phyloP scores from a whole-genome alignment of 2,797 vertebrate genomes.

The Gallirallus australis region DNA sequence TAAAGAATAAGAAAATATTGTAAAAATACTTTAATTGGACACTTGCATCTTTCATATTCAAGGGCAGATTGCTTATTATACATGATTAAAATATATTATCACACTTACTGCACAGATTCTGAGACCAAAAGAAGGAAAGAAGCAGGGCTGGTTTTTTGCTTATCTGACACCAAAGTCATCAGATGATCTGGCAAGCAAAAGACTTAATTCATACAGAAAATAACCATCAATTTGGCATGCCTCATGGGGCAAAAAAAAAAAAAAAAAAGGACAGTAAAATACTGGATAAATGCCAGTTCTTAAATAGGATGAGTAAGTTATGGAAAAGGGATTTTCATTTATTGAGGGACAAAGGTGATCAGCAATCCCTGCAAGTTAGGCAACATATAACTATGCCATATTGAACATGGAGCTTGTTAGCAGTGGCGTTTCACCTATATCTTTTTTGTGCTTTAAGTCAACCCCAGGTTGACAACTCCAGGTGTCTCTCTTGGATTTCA shows the following conservation, averaged over 20 bases:
- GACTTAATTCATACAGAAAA: not conserved
- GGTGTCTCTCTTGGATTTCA: not conserved
- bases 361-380: not conserved
- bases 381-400: not conserved
- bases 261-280: not conserved
- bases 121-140: not conserved
- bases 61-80: not conserved
- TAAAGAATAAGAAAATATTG: not conserved
- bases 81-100: not conserved
- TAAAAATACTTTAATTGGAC: not conserved
- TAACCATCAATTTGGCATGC: not conserved
- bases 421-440: not conserved
- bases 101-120: not conserved
- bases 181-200: not conserved
- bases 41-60: not conserved
- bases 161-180: not conserved
- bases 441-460: not conserved
- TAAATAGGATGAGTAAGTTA: not conserved
- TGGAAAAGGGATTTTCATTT: constrained; percentile 1
- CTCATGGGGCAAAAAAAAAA: not conserved
- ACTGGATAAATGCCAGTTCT: not conserved
- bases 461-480: not conserved
- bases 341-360: not conserved
- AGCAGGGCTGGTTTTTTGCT: not conserved
- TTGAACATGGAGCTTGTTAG: not conserved